Evolutionary conservation across 2,113 vertebrate genomes (phyloP).

Genomic region (Scophthalmus maximus): DNA sequence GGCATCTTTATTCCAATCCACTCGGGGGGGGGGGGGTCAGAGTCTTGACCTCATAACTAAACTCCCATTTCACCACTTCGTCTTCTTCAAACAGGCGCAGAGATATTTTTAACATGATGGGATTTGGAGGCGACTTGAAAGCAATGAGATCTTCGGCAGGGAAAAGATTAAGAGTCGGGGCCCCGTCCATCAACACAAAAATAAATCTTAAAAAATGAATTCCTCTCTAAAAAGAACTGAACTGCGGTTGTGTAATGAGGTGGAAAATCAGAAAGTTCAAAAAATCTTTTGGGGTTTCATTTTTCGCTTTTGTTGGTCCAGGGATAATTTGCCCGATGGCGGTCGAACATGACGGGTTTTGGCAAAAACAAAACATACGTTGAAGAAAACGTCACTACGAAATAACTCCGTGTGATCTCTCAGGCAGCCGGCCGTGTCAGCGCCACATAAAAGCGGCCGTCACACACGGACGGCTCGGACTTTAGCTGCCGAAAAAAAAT

Average conservation of each 20-base stretch:
- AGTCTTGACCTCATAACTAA: slow-evolving; percentile 26
- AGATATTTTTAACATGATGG: slow-evolving; percentile 1
- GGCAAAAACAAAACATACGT: slow-evolving; percentile 8
- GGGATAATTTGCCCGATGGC: slow-evolving; percentile 42
- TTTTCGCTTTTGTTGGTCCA: slow-evolving; percentile 22
- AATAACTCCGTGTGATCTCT: slow-evolving; percentile 27
- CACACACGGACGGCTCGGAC: not conserved
- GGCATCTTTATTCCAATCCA: slow-evolving; percentile 40
- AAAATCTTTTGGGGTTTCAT: not conserved
- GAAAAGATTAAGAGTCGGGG: slow-evolving; percentile 44
- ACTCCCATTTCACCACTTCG: slow-evolving; percentile 1
- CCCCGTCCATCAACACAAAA: slow-evolving; percentile 51
- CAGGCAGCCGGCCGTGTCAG: slow-evolving; percentile 16
- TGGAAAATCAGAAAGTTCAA: slow-evolving; percentile 68
- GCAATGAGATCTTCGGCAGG: slow-evolving; percentile 21
- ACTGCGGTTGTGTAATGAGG: slow-evolving; percentile 57
- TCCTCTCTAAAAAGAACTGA: slow-evolving; percentile 31
- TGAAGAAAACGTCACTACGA: too few species aligned
- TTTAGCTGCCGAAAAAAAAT: slow-evolving; percentile 14
- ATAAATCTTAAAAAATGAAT: slow-evolving; percentile 53
- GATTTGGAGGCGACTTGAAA: slow-evolving; percentile 43
- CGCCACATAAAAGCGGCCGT: slow-evolving; percentile 28
- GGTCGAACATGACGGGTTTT: not conserved
- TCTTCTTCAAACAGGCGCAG: not conserved
- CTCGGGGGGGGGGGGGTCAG: slow-evolving; percentile 9